These are phyloP conservation scores for Caenorhabditis sp. DNA, from an alignment of 2,888 invertebrate species.

Conservation along the genomic window DNA sequence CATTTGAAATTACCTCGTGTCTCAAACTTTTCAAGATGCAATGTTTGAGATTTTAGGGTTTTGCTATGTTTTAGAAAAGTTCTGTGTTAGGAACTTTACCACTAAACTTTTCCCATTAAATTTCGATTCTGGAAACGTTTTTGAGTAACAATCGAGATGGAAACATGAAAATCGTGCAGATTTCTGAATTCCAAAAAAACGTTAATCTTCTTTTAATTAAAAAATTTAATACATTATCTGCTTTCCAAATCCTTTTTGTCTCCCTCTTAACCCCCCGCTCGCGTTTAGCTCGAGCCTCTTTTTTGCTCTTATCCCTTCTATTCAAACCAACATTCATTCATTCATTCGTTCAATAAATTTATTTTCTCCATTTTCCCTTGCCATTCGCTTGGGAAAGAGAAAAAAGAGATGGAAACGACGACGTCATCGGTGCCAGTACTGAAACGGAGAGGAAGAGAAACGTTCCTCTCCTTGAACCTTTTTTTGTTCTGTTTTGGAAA, in stretches of 20 bases:
- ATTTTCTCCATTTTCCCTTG: conserved; percentile 30
- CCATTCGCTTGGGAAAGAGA: conserved; percentile 6
- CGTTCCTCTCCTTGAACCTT: conserved; percentile 16
- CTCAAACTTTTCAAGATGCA: too few relatives aligned
- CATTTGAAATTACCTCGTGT: too few relatives aligned
- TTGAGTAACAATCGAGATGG: too few relatives aligned
- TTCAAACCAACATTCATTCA: conserved; percentile 48
- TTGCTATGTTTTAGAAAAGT: too few relatives aligned
- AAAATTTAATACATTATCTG: conserved; percentile 5
- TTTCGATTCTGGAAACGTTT: too few relatives aligned
- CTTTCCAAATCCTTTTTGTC: neutral
- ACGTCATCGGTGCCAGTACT: conserved; percentile 31
- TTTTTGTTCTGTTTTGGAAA: conserved; percentile 10
- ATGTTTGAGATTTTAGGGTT: too few relatives aligned
- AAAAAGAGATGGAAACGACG: conserved; percentile 19
- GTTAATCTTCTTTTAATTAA: too few relatives aligned
- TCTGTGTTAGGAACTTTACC: too few relatives aligned
- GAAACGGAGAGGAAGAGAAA: conserved; percentile 21
- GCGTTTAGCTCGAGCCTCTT: neutral
- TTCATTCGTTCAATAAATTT: conserved; percentile 46
- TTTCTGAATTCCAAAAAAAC: too few relatives aligned
- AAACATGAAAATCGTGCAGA: too few relatives aligned
- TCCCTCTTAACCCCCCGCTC: neutral
- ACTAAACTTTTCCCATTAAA: too few relatives aligned
- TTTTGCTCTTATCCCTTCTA: conserved; percentile 22